Evolutionary conservation across 2,113 vertebrate species (phyloP).

Genomic region (Melanotaenia duboulayi): DNA sequence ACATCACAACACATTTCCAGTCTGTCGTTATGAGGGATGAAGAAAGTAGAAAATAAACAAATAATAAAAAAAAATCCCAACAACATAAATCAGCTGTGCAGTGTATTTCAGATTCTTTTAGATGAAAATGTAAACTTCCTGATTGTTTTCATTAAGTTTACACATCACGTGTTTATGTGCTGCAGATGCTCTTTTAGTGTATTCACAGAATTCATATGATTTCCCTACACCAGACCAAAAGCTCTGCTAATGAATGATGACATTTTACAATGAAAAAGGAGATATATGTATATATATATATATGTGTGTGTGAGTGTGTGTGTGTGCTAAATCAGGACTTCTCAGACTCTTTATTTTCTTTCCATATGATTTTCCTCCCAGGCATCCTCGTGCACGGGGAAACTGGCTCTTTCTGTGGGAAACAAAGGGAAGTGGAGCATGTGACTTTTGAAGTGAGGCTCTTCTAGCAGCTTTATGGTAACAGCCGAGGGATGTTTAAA

Average conservation of each 20-base stretch:
- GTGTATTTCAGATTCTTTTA: too few species aligned
- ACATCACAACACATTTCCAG: not conserved
- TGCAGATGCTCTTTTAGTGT: too few species aligned
- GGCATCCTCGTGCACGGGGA: not conserved
- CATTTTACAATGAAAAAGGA: too few species aligned
- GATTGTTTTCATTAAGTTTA: too few species aligned
- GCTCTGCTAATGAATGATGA: too few species aligned
- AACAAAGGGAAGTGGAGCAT: conserved; percentile 76
- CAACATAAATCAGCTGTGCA: not conserved
- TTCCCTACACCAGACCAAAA: too few species aligned
- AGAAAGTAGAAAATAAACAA: not conserved
- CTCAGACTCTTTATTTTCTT: not conserved
- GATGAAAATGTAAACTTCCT: too few species aligned
- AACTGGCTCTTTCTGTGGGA: conserved; percentile 34
- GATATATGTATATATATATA: too few species aligned
- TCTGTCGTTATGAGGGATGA: conserved; percentile 4
- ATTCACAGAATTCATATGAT: too few species aligned
- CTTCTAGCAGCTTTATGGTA: conserved; percentile 78
- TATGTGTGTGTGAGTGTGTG: too few species aligned
- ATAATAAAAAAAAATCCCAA: too few species aligned
- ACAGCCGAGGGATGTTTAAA: conserved; percentile 67
- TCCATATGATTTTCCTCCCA: not conserved
- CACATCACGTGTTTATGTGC: too few species aligned
- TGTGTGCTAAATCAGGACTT: not conserved
- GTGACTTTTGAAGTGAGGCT: conserved; percentile 78